Base-by-base conservation (phyloP, 2,113 vertebrate genomes). In the Alaudala cheleensis region DNA sequence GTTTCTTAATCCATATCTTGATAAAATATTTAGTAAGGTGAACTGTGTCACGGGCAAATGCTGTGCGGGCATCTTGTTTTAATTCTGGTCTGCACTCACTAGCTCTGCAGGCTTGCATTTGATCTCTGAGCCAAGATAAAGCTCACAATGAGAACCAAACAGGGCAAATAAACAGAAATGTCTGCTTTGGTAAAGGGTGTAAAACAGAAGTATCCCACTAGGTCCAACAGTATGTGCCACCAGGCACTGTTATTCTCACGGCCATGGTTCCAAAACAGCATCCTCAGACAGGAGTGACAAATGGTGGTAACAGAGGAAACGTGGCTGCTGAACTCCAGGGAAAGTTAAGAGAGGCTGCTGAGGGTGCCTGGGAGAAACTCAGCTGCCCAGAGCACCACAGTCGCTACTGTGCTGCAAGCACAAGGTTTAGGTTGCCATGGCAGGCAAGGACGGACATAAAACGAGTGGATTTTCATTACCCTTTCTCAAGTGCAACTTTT, bases 91-190 rank as follows among this genome's bases (percentile, higher is more conserved):
- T 94, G 84, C 29, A 10, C 66, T 91, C 69, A 3, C 66, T 44
- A 61, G 87, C 71, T 94, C 87, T 77, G 54, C 81, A 85, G 84
- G 58, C 84, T 95, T 58, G 84, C 71, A 94, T 95, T 97, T 97
- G 95, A 95, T 94, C 93, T 95, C 87, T 77, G 71, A 95, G 90
- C 91, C 92, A 92, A 94, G 92, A 90, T 83, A 93, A 95, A 96
- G 82, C 67, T 79, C 85, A 58, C 85, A 95, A 95, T 73, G 79
- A 95, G 94, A 96, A 90, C 79, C 79, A 80, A 96, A 77, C 50
- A 90, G 70, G 56, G 60, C 90, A 95, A 95, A 93, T 82, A 96
- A 95, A 93, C 90, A 95, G 78, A 81, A 91, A 79, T 91, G 78
- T 91, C 92, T 95, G 67, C 88, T 82, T 83, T 42, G 58, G 66